phyloP scores from a whole-genome alignment of 2,113 vertebrate genomes.

The Oryzias celebensis region DNA sequence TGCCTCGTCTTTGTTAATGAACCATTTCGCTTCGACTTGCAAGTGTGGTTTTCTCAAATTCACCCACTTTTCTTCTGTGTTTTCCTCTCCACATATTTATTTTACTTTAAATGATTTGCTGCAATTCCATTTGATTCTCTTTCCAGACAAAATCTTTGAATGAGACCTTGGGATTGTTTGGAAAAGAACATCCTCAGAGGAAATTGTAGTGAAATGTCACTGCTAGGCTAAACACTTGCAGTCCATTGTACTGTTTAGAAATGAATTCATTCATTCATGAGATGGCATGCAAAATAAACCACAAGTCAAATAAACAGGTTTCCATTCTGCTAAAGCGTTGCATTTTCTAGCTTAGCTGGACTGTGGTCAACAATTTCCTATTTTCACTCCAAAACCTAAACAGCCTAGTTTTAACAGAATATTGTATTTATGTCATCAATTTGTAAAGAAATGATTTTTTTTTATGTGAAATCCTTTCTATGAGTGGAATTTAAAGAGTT shows the following conservation, averaged over 20 bases:
- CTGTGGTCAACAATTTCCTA: constrained; percentile 25
- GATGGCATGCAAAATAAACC: constrained; percentile 51
- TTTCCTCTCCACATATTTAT: neutral
- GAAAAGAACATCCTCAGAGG: constrained; percentile 54
- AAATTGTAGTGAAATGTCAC: constrained; percentile 39
- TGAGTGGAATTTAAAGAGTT: too few relatives aligned
- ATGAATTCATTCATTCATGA: constrained; percentile 44
- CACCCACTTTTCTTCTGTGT: neutral
- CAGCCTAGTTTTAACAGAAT: neutral
- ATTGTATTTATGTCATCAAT: neutral
- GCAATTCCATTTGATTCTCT: neutral
- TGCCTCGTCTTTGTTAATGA: neutral
- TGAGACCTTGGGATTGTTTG: constrained; percentile 35
- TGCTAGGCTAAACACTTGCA: neutral
- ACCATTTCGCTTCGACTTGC: neutral
- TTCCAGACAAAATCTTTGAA: constrained; percentile 9
- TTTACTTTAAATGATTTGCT: neutral
- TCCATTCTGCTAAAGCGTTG: constrained; percentile 29
- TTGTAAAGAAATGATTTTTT: too few relatives aligned
- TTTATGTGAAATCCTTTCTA: too few relatives aligned
- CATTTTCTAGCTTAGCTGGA: constrained; percentile 24
- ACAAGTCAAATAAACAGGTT: constrained; percentile 55
- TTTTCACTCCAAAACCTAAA: neutral
- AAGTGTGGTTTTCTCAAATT: neutral
- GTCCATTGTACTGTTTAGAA: constrained; percentile 44